phyloP scores from a whole-genome alignment of 64 coral and sea anemone species.

The Stichodactyla helianthus region DNA sequence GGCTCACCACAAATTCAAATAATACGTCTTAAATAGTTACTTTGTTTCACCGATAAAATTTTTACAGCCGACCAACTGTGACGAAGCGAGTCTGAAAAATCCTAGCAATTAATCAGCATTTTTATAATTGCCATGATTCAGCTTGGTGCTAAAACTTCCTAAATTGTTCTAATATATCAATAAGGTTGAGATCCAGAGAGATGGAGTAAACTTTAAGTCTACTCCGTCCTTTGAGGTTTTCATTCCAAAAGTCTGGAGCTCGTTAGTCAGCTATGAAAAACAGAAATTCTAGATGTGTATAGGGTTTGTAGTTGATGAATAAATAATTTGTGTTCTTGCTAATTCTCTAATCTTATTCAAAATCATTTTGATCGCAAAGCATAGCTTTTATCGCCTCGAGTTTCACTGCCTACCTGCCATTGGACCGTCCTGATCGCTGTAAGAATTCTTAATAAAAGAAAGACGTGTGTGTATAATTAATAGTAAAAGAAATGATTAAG shows the following conservation, averaged over 20 bases:
- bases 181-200: too few relatives aligned
- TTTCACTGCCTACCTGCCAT: background rate
- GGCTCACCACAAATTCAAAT: background rate
- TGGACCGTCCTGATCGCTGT: background rate
- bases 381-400: background rate
- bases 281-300: background rate
- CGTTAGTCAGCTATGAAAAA: background rate
- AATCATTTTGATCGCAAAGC: background rate
- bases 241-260: background rate
- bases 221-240: background rate
- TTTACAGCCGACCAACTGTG: background rate
- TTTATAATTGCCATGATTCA: background rate
- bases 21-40: background rate
- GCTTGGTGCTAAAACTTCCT: background rate
- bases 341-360: conserved; percentile 4
- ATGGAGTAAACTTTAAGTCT: background rate
- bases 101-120: background rate
- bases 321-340: background rate
- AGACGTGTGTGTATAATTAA: background rate
- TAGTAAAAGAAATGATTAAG: background rate
- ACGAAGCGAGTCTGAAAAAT: background rate
- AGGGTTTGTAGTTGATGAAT: background rate
- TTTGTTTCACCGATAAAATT: background rate
- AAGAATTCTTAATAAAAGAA: background rate
- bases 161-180: background rate